A percentile compares a stretch with the other conserved stretches of the same genome.
Evolutionary conservation across 2,113 vertebrate genomes (phyloP).

Genomic region (Zapornia atra): DNA sequence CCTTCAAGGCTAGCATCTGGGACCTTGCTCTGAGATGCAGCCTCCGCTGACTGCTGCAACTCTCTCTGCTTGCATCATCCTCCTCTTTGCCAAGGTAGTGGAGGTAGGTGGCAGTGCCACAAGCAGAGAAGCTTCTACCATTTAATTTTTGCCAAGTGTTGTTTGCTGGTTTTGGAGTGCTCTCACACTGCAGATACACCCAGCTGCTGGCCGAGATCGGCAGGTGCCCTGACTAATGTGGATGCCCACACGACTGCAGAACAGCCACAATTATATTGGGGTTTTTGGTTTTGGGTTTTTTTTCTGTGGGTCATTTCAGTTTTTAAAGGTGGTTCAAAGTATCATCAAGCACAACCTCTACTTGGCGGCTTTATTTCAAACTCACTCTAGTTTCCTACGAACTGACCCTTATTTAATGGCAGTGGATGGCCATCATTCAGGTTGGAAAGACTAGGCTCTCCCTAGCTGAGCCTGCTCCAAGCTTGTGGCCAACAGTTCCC

Average conservation of each 20-base stretch:
- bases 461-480: fast-evolving
- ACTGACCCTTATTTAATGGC: neutral
- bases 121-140: neutral
- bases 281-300: neutral
- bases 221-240: neutral
- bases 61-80: neutral
- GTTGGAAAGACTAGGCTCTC: neutral
- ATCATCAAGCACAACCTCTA: neutral
- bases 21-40: neutral
- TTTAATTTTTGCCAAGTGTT: fast-evolving
- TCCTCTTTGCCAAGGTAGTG: neutral
- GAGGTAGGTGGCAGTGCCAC: neutral
- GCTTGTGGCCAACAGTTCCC: neutral
- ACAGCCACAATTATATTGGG: too few relatives aligned
- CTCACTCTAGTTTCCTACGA: neutral
- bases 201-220: neutral
- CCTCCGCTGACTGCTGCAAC: fast-evolving
- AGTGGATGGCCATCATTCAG: neutral
- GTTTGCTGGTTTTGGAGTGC: fast-evolving
- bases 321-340: neutral
- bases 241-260: neutral
- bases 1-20: neutral
- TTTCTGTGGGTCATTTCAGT: neutral
- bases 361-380: neutral
- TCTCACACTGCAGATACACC: neutral